Conservation (phyloP, 2,113 vertebrate genomes). For the Centropus unirufus region DNA sequence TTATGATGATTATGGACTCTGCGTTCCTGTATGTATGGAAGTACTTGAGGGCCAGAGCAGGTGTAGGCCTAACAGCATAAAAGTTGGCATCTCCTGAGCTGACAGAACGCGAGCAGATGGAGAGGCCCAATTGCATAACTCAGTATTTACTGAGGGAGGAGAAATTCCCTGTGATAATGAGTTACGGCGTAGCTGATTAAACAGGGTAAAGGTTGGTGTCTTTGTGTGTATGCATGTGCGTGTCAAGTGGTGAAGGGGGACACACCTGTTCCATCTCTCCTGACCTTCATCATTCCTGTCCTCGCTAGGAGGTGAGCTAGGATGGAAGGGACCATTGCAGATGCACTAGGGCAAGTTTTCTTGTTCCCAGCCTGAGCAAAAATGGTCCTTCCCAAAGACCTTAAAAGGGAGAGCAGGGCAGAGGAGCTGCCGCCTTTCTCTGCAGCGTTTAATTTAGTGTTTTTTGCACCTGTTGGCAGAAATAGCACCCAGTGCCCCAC, state of each 20-base stretch:
- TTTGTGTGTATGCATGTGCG: fast-evolving
- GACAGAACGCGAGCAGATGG: background rate
- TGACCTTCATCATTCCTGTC: background rate
- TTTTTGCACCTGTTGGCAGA: background rate
- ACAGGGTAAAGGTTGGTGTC: background rate
- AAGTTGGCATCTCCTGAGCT: background rate
- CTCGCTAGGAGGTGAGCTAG: background rate
- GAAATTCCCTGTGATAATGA: background rate
- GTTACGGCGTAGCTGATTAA: background rate
- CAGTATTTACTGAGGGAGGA: conserved; percentile 33
- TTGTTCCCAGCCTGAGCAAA: background rate
- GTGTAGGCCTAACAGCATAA: background rate
- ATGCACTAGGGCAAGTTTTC: background rate
- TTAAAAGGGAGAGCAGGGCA: background rate
- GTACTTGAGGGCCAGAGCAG: background rate
- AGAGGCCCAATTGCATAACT: background rate
- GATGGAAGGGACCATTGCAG: background rate
- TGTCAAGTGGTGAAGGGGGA: background rate
- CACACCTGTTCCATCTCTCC: background rate
- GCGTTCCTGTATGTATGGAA: background rate
- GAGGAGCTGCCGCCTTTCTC: background rate
- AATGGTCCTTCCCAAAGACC: background rate
- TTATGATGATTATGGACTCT: background rate
- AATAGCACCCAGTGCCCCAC: background rate
- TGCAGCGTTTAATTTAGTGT: background rate